A percentile compares a stretch with the other conserved stretches of the same genome.
These are phyloP conservation scores for Hyposmocoma kahamanoa DNA, from an alignment of 1,140 invertebrate species.

Conservation along the genomic window DNA sequence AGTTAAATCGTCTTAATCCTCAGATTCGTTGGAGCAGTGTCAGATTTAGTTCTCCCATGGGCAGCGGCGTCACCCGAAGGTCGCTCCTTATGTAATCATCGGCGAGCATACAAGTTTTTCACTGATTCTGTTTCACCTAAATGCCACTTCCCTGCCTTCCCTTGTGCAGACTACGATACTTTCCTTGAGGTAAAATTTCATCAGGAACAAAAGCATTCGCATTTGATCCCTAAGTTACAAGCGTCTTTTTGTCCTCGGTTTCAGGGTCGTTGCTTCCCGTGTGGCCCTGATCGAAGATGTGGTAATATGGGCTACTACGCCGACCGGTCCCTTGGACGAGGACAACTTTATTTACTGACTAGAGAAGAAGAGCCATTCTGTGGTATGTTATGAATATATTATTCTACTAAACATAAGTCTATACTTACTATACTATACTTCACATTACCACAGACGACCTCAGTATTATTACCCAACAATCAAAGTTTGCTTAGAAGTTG, in stretches of 20 bases:
- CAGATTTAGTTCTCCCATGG: conserved; percentile 91
- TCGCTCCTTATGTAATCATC: conserved; percentile 91
- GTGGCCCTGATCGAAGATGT: conserved; percentile 77
- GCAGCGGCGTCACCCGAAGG: conserved; percentile 85
- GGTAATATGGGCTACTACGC: conserved; percentile 97
- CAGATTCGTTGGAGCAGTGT: conserved; percentile 92
- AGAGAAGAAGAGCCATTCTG: conserved; percentile 95
- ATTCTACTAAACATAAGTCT: no score
- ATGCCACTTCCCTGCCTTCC: conserved; percentile 91
- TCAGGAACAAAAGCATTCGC: no score
- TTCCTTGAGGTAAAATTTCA: conserved; percentile 85
- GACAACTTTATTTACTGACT: conserved; percentile 89
- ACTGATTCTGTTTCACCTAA: conserved; percentile 93
- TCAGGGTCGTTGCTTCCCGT: conserved; percentile 75
- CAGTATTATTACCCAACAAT: no score
- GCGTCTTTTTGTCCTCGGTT: no score
- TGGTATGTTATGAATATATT: conserved; percentile 78
- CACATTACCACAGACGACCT: no score
- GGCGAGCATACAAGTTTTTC: conserved; percentile 94
- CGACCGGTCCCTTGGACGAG: conserved; percentile 84
- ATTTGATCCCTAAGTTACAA: no score
- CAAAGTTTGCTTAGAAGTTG: no score
- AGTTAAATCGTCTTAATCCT: conserved; percentile 20
- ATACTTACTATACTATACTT: no score
- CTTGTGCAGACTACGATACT: conserved; percentile 89